These are phyloP conservation scores for Lasioglossum calceatum DNA, from an alignment of 2,888 invertebrate genomes.

Conservation along the genomic window DNA sequence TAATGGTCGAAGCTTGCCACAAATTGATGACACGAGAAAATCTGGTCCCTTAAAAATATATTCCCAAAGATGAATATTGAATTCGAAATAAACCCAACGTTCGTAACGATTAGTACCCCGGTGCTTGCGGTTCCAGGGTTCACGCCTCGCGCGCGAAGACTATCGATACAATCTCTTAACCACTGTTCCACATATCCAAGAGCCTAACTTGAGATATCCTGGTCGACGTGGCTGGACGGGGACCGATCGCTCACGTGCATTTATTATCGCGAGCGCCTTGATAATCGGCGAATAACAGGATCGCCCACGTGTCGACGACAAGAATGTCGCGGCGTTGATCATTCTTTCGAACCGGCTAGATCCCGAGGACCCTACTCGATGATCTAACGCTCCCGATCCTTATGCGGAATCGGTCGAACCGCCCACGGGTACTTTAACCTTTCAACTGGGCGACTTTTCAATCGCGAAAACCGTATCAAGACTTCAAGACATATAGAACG, in stretches of 20 bases:
- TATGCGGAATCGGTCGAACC: neutral
- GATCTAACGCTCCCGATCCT: conserved; percentile 23
- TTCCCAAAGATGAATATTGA: neutral
- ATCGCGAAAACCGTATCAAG: neutral
- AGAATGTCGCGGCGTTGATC: conserved; percentile 31
- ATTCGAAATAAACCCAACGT: neutral
- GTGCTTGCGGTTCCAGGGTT: conserved; percentile 50
- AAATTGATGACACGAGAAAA: neutral
- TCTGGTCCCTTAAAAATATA: neutral
- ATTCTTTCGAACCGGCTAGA: neutral
- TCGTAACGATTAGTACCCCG: neutral
- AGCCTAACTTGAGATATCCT: conserved; percentile 58
- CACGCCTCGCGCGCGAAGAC: conserved; percentile 52
- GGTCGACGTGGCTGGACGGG: conserved; percentile 54
- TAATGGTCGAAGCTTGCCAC: neutral
- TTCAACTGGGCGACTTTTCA: neutral
- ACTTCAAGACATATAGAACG: too few relatives aligned
- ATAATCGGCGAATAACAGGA: conserved; percentile 61
- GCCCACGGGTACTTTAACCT: conserved; percentile 14
- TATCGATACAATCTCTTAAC: conserved; percentile 53
- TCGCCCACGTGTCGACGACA: conserved; percentile 54
- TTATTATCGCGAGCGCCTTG: conserved; percentile 56
- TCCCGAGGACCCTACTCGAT: neutral
- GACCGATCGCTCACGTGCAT: conserved; percentile 45
- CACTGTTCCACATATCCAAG: conserved; percentile 64